These are phyloP conservation scores for Cyprinus carpio DNA, from an alignment of 2,113 vertebrate genomes.

Conservation along the genomic window DNA sequence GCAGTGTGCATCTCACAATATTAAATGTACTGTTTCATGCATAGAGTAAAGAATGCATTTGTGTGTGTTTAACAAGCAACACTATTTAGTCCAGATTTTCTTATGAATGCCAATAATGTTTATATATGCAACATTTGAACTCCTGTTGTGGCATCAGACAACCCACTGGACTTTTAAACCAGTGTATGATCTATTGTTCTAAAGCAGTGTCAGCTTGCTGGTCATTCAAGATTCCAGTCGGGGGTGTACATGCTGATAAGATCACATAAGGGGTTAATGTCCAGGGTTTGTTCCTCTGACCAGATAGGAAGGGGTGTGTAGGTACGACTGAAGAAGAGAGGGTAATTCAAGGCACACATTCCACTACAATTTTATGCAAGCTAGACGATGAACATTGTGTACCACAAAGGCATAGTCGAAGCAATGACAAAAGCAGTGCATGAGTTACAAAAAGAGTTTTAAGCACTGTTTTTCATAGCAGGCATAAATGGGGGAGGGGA, in stretches of 20 bases:
- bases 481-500: background rate
- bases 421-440: background rate
- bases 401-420: background rate
- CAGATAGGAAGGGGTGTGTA: background rate
- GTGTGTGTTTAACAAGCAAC: conserved; percentile 5
- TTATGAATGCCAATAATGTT: background rate
- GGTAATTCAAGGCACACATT: background rate
- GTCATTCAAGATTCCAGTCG: background rate
- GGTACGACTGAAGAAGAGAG: background rate
- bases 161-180: background rate
- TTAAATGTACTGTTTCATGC: background rate
- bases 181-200: background rate
- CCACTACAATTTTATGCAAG: background rate
- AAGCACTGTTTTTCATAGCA: background rate
- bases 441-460: background rate
- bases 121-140: background rate
- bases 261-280: conserved; percentile 4
- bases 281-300: background rate
- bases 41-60: background rate
- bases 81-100: background rate
- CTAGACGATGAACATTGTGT: conserved; percentile 1
- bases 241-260: conserved; percentile 1
- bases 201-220: background rate
- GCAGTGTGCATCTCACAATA: background rate
- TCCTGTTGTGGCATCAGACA: background rate